Conservation (phyloP, 64 coral and sea anemone species). For the Montipora capricornis region DNA sequence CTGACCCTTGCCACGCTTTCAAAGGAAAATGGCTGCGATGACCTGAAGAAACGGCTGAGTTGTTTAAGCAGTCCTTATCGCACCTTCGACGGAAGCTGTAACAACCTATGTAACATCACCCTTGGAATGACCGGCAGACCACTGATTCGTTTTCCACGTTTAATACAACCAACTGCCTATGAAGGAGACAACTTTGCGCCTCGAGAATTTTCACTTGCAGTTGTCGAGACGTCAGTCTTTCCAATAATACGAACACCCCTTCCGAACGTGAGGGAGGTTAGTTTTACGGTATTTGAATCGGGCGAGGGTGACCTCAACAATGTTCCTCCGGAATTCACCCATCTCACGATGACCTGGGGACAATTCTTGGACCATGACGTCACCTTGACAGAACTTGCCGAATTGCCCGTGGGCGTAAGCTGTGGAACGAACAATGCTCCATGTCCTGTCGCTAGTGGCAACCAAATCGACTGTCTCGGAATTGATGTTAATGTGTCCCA, state of each 20-base stretch:
- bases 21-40: not conserved
- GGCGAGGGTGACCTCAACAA: too few relatives aligned
- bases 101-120: conserved; percentile 41
- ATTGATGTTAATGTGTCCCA: not conserved
- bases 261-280: not conserved
- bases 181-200: not conserved
- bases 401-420: not conserved
- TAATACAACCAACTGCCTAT: not conserved
- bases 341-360: conserved; percentile 64
- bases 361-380: conserved; percentile 59
- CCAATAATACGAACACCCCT: not conserved
- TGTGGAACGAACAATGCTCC: not conserved
- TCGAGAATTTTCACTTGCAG: not conserved
- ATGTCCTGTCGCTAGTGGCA: not conserved
- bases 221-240: too few relatives aligned
- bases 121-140: not conserved
- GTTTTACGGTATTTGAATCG: not conserved
- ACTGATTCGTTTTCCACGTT: not conserved
- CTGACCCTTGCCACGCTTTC: not conserved
- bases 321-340: not conserved
- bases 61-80: conserved; percentile 1
- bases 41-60: not conserved
- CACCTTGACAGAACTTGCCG: conserved; percentile 26
- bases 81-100: conserved; percentile 38
- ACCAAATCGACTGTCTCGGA: not conserved